Conservation (phyloP, 2,113 vertebrate species). For the Prolemur simus region DNA sequence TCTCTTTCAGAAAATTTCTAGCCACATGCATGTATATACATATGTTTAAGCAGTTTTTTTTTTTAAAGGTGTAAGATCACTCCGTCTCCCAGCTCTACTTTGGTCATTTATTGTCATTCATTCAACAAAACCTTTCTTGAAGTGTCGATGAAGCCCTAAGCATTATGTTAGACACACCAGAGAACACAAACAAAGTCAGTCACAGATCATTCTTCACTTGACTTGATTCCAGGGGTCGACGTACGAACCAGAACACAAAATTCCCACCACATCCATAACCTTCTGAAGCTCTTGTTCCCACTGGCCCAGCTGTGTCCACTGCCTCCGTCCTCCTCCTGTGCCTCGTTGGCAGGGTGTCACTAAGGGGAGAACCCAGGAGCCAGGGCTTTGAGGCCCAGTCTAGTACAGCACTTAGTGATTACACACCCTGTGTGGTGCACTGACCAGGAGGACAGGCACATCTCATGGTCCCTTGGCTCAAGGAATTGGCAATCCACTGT, state of each 20-base stretch:
- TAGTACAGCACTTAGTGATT: neutral
- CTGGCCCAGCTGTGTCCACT: neutral
- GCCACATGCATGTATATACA: neutral
- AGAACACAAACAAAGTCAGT: neutral
- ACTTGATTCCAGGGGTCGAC: neutral
- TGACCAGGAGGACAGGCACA: neutral
- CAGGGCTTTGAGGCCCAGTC: neutral
- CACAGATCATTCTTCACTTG: neutral
- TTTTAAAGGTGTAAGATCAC: neutral
- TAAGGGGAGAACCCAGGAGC: neutral
- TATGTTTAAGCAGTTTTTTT: neutral
- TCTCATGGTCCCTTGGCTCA: neutral
- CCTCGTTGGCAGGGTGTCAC: neutral
- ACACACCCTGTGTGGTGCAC: fast-evolving
- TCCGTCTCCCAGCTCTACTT: neutral
- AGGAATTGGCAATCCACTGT: neutral
- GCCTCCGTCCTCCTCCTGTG: neutral
- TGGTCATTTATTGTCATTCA: neutral
- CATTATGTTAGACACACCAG: neutral
- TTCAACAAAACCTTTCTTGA: neutral
- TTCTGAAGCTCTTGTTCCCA: neutral
- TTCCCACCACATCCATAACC: neutral
- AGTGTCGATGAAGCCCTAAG: neutral
- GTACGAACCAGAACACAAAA: neutral
- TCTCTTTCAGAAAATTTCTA: neutral